These are phyloP conservation scores for Heterocephalus glaber DNA, from an alignment of 2,113 vertebrate genomes.

Conservation along the genomic window DNA sequence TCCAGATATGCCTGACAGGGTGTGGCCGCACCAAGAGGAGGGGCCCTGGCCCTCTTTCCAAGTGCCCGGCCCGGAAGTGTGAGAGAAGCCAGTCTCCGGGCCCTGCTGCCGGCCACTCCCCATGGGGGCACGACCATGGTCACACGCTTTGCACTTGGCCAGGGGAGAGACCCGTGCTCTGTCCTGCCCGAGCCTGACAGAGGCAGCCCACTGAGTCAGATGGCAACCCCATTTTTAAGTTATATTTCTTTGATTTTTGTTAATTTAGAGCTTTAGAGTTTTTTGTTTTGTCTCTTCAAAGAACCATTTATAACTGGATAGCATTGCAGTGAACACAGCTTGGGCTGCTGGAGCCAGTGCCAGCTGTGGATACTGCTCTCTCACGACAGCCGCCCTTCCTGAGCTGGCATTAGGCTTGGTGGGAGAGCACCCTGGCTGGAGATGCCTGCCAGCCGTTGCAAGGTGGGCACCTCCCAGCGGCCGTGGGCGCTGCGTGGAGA, in stretches of 20 bases:
- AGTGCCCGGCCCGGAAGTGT: constrained; percentile 73
- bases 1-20: constrained; percentile 72
- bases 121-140: too few relatives aligned
- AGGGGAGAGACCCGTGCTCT: constrained; percentile 69
- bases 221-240: constrained; percentile 84
- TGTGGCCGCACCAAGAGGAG: constrained; percentile 38
- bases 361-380: constrained; percentile 83
- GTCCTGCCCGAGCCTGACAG: constrained; percentile 82
- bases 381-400: constrained; percentile 76
- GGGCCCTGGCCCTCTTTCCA: too few relatives aligned
- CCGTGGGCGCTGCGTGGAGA: constrained; percentile 85
- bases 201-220: constrained; percentile 76
- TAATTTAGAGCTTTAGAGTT: constrained; percentile 73
- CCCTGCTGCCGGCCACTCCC: constrained; percentile 15
- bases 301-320: constrained; percentile 86
- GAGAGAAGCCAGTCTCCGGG: constrained; percentile 58
- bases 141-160: constrained; percentile 74
- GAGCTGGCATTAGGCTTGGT: constrained; percentile 72
- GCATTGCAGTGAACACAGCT: constrained; percentile 84
- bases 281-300: constrained; percentile 72
- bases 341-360: constrained; percentile 79
- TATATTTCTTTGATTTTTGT: constrained; percentile 81
- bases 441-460: constrained; percentile 82
- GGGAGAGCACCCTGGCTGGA: constrained; percentile 67
- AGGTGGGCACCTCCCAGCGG: constrained; percentile 82